Percentiles rank a stretch among this genome's conserved stretches.
These are phyloP conservation scores for Oreochromis grahami DNA, from an alignment of 2,797 vertebrate genomes.

Conservation along the genomic window DNA sequence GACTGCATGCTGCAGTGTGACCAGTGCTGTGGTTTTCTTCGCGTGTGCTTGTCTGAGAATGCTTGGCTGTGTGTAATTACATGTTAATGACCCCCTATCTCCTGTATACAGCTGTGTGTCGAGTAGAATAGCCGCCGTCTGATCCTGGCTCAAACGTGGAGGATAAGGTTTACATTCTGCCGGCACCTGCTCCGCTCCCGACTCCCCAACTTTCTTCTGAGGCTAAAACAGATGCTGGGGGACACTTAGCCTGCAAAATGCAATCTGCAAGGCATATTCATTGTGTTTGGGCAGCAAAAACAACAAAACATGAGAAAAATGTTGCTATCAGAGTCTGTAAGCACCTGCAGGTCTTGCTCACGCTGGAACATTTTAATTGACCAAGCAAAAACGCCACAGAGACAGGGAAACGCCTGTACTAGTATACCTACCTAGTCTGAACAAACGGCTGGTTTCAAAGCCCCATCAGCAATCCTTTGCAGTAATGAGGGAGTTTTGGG, in stretches of 20 bases:
- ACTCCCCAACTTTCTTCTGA: constrained; percentile 36
- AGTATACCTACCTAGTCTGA: constrained; percentile 32
- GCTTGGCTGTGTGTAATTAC: constrained; percentile 45
- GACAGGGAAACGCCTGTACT: constrained; percentile 9
- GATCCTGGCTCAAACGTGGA: constrained; percentile 27
- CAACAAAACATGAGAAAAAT: constrained; percentile 11
- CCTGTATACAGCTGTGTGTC: constrained; percentile 45
- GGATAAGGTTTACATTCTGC: constrained; percentile 34
- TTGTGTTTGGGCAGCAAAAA: constrained; percentile 31
- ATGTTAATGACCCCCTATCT: constrained; percentile 58
- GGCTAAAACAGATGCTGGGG: constrained; percentile 52
- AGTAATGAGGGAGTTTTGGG: constrained; percentile 62
- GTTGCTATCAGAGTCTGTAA: constrained; percentile 33
- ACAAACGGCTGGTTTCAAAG: constrained; percentile 60
- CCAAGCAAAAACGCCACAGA: constrained; percentile 36
- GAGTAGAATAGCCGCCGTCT: constrained; percentile 27
- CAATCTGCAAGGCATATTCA: constrained; percentile 39
- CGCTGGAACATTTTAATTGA: constrained; percentile 69
- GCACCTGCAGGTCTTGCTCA: constrained; percentile 64
- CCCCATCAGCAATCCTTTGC: constrained; percentile 64
- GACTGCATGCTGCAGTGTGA: constrained; percentile 27
- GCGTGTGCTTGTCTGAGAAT: not conserved
- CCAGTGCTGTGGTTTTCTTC: constrained; percentile 5
- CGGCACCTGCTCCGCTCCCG: constrained; percentile 44
- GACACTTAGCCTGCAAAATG: constrained; percentile 58